phyloP scores from a whole-genome alignment of 2,113 vertebrate genomes.

The Phyllostomus discolor region DNA sequence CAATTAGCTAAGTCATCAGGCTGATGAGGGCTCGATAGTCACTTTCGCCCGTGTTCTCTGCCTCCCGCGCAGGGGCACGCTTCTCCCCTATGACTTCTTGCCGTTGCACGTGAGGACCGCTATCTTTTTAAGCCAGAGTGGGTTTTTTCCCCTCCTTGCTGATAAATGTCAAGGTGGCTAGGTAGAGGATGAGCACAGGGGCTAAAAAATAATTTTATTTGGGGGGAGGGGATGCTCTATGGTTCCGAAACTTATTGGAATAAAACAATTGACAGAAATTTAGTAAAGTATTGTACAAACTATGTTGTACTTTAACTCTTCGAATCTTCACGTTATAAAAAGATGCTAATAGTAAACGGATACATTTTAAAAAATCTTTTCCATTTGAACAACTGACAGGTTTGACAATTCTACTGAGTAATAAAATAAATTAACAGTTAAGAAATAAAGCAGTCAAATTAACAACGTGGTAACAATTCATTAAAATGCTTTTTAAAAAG shows the following conservation, averaged over 20 bases:
- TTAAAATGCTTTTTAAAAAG: neutral
- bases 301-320: conserved; percentile 5
- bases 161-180: neutral
- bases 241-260: neutral
- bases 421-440: neutral
- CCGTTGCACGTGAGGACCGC: neutral
- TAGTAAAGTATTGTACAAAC: neutral
- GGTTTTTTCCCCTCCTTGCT: neutral
- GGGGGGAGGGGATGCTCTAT: neutral
- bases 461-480: neutral
- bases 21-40: conserved; percentile 10
- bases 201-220: neutral
- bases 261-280: conserved; percentile 46
- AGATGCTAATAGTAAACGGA: neutral
- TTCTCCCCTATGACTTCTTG: neutral
- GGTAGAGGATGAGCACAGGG: neutral
- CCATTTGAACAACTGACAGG: neutral
- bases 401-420: neutral
- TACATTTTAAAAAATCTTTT: neutral
- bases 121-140: neutral
- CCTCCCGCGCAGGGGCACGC: neutral
- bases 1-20: conserved; percentile 46
- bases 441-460: conserved; percentile 12
- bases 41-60: neutral
- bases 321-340: conserved; percentile 31